These are phyloP conservation scores for Macropodus opercularis DNA, from an alignment of 2,797 vertebrate species.

Conservation along the genomic window DNA sequence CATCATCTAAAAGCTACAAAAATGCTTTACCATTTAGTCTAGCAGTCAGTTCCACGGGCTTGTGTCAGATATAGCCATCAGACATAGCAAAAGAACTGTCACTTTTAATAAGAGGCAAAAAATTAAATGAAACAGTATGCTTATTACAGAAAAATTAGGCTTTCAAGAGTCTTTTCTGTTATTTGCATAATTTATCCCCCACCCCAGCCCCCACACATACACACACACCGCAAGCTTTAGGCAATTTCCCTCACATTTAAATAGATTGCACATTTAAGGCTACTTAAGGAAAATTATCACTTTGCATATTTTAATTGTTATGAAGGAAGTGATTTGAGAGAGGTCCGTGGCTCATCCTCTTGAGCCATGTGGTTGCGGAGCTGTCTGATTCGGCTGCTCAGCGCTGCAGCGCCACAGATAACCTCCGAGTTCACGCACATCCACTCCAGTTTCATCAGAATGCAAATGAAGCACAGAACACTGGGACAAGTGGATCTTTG, in stretches of 20 bases:
- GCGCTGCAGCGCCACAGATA: conserved; percentile 96
- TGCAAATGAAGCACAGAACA: conserved; percentile 96
- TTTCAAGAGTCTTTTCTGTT: conserved; percentile 99
- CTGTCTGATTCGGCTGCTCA: conserved; percentile 91
- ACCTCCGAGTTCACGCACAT: conserved; percentile 96
- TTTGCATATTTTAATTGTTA: conserved; percentile 99
- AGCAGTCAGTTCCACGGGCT: conserved; percentile 92
- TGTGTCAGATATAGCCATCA: conserved; percentile 99
- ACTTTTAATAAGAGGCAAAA: conserved; percentile 99
- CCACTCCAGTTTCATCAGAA: conserved; percentile 99
- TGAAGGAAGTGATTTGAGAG: conserved; percentile 99
- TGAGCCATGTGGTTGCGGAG: conserved; percentile 90
- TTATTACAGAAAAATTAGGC: conserved; percentile 99
- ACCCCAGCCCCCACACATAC: conserved; percentile 80
- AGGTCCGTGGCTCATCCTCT: conserved; percentile 98
- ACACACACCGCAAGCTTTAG: conserved; percentile 94
- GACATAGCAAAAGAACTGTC: conserved; percentile 99
- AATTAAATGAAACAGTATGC: conserved; percentile 99
- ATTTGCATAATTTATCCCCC: conserved; percentile 99
- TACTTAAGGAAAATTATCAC: conserved; percentile 99
- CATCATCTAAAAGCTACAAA: conserved; percentile 99
- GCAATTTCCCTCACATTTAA: conserved; percentile 99
- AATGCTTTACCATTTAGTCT: conserved; percentile 97
- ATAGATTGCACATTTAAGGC: conserved; percentile 99
- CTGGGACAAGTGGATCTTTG: conserved; percentile 96